Conservation (phyloP, 2,888 invertebrate genomes). For the Ceraclea dissimilis region DNA sequence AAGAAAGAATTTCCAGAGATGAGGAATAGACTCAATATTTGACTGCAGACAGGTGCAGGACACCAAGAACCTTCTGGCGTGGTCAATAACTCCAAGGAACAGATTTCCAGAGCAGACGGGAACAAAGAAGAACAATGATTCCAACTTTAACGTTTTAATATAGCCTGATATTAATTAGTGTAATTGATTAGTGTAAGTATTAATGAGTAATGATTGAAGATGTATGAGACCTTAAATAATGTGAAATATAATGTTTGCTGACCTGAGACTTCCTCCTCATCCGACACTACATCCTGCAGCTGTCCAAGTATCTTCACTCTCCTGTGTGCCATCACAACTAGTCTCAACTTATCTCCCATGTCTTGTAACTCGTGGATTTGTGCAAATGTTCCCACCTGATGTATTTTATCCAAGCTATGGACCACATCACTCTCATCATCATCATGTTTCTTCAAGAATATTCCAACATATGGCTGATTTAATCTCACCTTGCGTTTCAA, state of each 20-base stretch:
- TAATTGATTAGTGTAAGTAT: too few relatives aligned
- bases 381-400: constrained; percentile 90
- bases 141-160: too few relatives aligned
- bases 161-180: too few relatives aligned
- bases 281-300: constrained; percentile 66
- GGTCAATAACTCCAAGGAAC: too few relatives aligned
- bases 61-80: too few relatives aligned
- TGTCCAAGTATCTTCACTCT: constrained; percentile 76
- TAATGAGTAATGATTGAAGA: too few relatives aligned
- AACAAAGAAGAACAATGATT: too few relatives aligned
- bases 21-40: too few relatives aligned
- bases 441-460: constrained; percentile 89
- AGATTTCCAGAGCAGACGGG: too few relatives aligned
- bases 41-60: too few relatives aligned
- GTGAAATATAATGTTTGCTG: constrained; percentile 33
- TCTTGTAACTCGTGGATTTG: constrained; percentile 98
- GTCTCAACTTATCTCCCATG: constrained; percentile 77
- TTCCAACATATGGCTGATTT: constrained; percentile 95
- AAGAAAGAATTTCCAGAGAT: too few relatives aligned
- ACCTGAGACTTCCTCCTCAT: constrained; percentile 53
- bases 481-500: constrained; percentile 88
- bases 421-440: constrained; percentile 85
- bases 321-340: constrained; percentile 93
- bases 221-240: too few relatives aligned
- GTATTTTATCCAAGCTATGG: constrained; percentile 74